Base-by-base conservation (phyloP, 2,888 invertebrate genomes). In the Gerris lacustris region DNA sequence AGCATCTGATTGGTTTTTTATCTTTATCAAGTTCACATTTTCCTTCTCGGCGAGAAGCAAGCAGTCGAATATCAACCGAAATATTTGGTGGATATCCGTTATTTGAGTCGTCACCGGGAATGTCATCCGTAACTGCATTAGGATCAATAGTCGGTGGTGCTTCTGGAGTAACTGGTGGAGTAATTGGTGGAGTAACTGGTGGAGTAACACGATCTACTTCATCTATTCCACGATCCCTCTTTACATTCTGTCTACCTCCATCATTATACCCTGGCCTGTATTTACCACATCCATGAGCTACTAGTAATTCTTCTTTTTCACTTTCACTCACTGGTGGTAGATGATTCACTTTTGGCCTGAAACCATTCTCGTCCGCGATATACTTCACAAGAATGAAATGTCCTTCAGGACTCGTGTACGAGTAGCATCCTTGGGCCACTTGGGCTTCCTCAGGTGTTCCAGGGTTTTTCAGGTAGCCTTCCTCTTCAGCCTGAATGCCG, bases 331-430 rank as follows among this genome's bases (percentile, higher is more conserved):
- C 55, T 15, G 55, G 55, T 11, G 55, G 55, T 5, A 55, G 15
- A 55, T 11, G 9, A 55, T 55, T 55, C 9, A 55, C 55, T 55
- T 55, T 55, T 55, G 55, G 55, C 5, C 55, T 9, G 74, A 77
- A 78, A 67, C 90, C 90, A 77, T 88, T 86, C 79, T 89, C 89
- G 77, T 90, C 89, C 77, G 90, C 89, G 67, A 85, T 82, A 82
- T 90, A 90, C 55, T 83, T 84, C 1, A 73, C 73, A 45, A 74
- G 73, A 70, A 77, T 74, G 45, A 75, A 75, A 15, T 74, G 74
- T 43, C 78, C 78, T n/a, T 78, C 77, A 1, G 76, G 76, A 67
- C 88, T 87, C 64, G 87, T 88, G 82, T 89, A 90, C 43, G 84
- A 83, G 80, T 84, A 87, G 43, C 85, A 85, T 5, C 90, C 90